phyloP scores from a whole-genome alignment of 53 echinoderm and acorn worm species.

The Temnopleurus reevesii region DNA sequence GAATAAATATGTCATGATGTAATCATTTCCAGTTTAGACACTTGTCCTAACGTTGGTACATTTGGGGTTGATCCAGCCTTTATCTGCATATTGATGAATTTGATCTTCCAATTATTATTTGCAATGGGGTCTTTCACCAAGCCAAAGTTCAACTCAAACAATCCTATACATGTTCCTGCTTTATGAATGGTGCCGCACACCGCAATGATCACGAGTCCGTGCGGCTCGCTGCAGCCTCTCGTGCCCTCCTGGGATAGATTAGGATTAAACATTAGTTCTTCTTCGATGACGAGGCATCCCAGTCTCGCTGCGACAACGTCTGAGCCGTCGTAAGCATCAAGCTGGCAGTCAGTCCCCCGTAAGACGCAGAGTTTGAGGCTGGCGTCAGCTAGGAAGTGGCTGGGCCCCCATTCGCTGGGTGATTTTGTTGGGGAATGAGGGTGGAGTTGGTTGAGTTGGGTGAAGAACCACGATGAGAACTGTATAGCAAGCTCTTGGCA shows the following conservation, averaged over 20 bases:
- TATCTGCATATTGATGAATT: conserved; percentile 63
- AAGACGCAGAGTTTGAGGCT: conserved; percentile 57
- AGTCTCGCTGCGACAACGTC: conserved; percentile 60
- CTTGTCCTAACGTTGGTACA: conserved; percentile 50
- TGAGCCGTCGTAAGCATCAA: conserved; percentile 60
- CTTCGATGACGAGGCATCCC: conserved; percentile 54
- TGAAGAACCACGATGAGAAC: conserved; percentile 79
- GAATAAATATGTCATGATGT: background rate
- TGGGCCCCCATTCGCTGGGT: conserved; percentile 73
- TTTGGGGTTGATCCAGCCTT: conserved; percentile 3
- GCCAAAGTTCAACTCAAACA: conserved; percentile 75
- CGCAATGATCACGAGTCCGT: conserved; percentile 64
- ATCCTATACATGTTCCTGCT: conserved; percentile 57
- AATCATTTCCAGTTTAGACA: background rate
- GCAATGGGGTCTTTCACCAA: conserved; percentile 63
- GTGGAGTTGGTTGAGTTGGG: conserved; percentile 64
- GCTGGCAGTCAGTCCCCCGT: background rate
- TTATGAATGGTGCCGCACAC: conserved; percentile 80
- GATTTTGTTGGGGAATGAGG: background rate
- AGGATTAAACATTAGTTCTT: conserved; percentile 73
- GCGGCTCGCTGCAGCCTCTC: conserved; percentile 64
- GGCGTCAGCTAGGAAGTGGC: conserved; percentile 70
- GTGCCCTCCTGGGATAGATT: conserved; percentile 64
- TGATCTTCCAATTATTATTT: conserved; percentile 81
- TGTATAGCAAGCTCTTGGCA: conserved; percentile 65